Conservation (phyloP, 2,113 vertebrate species). For the Andinoacara biseriatus region DNA sequence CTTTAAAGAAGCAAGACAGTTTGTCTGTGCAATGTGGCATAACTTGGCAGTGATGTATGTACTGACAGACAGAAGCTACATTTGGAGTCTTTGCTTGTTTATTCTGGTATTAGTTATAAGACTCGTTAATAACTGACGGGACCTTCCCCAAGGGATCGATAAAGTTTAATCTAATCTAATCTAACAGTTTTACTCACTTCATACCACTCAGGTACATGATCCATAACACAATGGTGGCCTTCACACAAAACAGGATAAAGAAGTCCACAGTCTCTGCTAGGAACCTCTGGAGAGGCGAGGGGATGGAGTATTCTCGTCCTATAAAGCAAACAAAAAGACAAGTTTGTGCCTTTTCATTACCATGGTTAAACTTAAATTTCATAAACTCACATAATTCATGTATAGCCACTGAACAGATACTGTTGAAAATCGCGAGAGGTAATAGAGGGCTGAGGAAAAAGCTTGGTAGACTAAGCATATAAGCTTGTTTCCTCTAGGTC, state of each 20-base stretch:
- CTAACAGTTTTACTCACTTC: slow-evolving; percentile 87
- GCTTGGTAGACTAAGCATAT: slow-evolving; percentile 17
- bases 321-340: slow-evolving; percentile 7
- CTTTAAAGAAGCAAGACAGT: slow-evolving; percentile 74
- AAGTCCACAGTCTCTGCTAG: slow-evolving; percentile 96
- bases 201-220: slow-evolving; percentile 96
- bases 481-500: slow-evolving; percentile 29
- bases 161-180: too few relatives aligned
- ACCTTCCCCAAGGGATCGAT: too few relatives aligned
- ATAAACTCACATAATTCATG: background rate
- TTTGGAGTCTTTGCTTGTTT: background rate
- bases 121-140: too few relatives aligned
- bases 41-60: background rate
- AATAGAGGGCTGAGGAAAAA: background rate
- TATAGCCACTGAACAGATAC: background rate
- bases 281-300: slow-evolving; percentile 91
- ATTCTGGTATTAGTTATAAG: background rate
- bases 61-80: background rate
- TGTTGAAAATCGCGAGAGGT: background rate
- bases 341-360: background rate
- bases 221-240: slow-evolving; percentile 92
- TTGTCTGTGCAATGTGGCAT: background rate
- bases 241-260: slow-evolving; percentile 94
- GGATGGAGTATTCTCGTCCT: slow-evolving; percentile 93
- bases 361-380: background rate